Evolutionary conservation across 2,797 vertebrate genomes (phyloP), one percentile per base, ranked within the genome.

Genomic region (Sphenodon punctatus): DNA sequence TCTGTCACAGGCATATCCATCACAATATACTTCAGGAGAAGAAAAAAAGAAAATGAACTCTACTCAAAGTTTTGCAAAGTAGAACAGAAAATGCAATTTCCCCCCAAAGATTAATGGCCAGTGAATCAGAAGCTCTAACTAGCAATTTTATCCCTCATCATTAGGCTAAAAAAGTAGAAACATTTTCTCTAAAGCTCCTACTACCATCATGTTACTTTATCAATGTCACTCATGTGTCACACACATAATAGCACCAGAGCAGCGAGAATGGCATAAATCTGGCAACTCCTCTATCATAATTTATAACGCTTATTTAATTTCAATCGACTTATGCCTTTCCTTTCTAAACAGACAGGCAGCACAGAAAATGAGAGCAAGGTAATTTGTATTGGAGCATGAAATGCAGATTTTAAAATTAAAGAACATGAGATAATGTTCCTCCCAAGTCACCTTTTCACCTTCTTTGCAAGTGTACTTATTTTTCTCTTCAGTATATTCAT

Each of bases 221-320:
- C 78, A 71, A 19, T 56, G 30, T 56, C 19, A 2, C 43, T 78
- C 22, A 2, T 25, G 10, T 69, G 38, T 64, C 41, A 48, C 30
- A 55, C 51, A n/a, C 59, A 70, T 34, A 12, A 61, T 67, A 76
- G 79, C 75, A 69, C 10, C 9, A 46, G 19, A 61, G 23, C 51
- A 67, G 43, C 45, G 80, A 67, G 17, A 66, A 39, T 48, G 38
- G 7, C 17, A 48, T 55, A 60, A 55, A 45, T 43, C 78, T 80
- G 53, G 11, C 56, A 69, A 36, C 22, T 14, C 10, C 15, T 80
- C 55, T 63, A 36, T 66, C 19, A 14, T 55, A 39, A 68, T 83
- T 79, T 56, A 34, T 61, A 61, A 71, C 71, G 17, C n/a, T 23
- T 71, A 67, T 61, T 71, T 49, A 34, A 49, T 80, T 23, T 63